Evolutionary conservation across 2,113 vertebrate genomes (phyloP).

Genomic region (Camelus bactrianus): DNA sequence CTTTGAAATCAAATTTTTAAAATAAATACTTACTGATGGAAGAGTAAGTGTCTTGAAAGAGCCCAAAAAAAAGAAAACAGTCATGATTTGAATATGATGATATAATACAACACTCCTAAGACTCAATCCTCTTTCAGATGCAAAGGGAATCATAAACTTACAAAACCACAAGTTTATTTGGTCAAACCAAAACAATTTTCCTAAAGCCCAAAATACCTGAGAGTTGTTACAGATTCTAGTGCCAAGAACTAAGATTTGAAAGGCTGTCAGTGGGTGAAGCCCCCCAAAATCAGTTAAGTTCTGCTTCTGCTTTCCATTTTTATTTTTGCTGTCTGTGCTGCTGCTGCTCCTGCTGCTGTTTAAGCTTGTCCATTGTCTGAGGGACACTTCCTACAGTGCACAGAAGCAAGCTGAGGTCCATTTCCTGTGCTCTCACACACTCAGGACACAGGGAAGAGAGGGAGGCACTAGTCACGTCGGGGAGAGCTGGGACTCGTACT

Average conservation of each 20-base stretch:
- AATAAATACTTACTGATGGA: conserved; percentile 86
- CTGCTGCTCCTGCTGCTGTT: neutral
- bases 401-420: neutral
- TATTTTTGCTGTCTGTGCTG: neutral
- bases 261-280: neutral
- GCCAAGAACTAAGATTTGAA: neutral
- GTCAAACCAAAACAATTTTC: conserved; percentile 38
- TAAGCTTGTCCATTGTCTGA: neutral
- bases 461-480: conserved; percentile 56
- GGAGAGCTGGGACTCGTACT: neutral
- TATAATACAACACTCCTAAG: neutral
- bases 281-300: neutral
- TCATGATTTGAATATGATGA: conserved; percentile 44
- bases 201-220: neutral
- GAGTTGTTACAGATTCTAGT: neutral
- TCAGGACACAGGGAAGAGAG: conserved; percentile 48
- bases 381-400: neutral
- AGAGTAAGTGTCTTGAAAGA: conserved; percentile 88
- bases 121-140: neutral
- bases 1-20: conserved; percentile 63
- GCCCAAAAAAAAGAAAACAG: conserved; percentile 85
- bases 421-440: conserved; percentile 47
- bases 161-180: neutral
- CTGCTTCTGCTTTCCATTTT: neutral
- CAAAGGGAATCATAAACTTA: neutral